Evolutionary conservation across 2,888 invertebrate genomes (phyloP).

Genomic region (Cryptocephalus primarius): DNA sequence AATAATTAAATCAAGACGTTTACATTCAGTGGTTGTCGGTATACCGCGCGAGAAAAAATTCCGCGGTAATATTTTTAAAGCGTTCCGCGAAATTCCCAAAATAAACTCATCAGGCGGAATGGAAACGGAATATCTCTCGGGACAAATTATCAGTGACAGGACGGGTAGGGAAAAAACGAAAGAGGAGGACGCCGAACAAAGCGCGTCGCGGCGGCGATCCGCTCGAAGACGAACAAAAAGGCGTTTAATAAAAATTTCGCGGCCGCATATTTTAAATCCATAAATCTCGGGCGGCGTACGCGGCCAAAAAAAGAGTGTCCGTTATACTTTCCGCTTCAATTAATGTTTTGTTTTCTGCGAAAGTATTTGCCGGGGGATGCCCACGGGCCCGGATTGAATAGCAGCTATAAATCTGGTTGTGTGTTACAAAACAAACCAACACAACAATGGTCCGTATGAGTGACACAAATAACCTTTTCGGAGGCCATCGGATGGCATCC

Average conservation of each 20-base stretch:
- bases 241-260: conserved; percentile 10
- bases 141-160: too few relatives aligned
- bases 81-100: too few relatives aligned
- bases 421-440: conserved; percentile 37
- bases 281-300: conserved; percentile 14
- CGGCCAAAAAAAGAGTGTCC: conserved; percentile 18
- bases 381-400: conserved; percentile 16
- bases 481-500: neutral
- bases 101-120: neutral
- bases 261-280: conserved; percentile 11
- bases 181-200: too few relatives aligned
- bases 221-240: conserved; percentile 8
- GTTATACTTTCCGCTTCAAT: conserved; percentile 28
- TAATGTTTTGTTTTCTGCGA: conserved; percentile 27
- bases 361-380: conserved; percentile 15
- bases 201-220: too few relatives aligned
- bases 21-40: too few relatives aligned
- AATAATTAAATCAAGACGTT: too few relatives aligned
- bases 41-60: too few relatives aligned
- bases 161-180: too few relatives aligned
- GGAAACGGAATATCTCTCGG: conserved; percentile 3
- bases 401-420: conserved; percentile 32
- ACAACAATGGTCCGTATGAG: conserved; percentile 36
- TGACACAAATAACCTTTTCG: conserved; percentile 34
- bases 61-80: too few relatives aligned